Base-by-base conservation (phyloP, 2,888 invertebrate species). In the Diaperis boleti region DNA sequence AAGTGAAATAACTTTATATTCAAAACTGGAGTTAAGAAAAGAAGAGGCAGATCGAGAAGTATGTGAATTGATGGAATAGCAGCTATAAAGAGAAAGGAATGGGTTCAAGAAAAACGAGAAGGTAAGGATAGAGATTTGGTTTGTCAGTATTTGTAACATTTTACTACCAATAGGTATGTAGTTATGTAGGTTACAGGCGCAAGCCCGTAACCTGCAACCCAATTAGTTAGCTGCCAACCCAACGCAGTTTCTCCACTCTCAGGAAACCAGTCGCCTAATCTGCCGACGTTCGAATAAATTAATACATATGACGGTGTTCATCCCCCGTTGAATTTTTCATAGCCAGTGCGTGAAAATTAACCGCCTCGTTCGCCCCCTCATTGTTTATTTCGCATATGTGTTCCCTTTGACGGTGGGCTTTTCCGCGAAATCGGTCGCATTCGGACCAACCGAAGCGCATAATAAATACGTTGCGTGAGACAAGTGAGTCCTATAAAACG, bases 401-500 rank as follows among this genome's bases (percentile, higher is more conserved):
- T n/a, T 33, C 35, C 47, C 57, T 57, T 57, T 57, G 47, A 57
- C 15, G 47, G 10, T 13, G 44, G 10, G 11, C 8, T 44, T 44
- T 56, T 33, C 17, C 20, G 31, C 49, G 59, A 41, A 59, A 59
- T 59, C 59, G 26, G 49, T 59, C 59, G 17, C 49, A 59, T 59
- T 59, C 20, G 49, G 6, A 8, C 14, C 29, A 59, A 63, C 57
- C 52, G 57, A 63, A 31, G 52, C 63, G 63, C 26, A 60, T 61
- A 64, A 60, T 61, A 64, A 64, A 64, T 64, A 61, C 56, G 42
- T 64, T 64, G 64, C 60, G 54, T 61, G 59, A 54, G 59, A 64
- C 54, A 60, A 64, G 63, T 52, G 61, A 65, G 61, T 62, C 57
- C 57, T 64, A 64, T 64, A 68, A 69, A 69, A 67, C 67, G 69